phyloP scores from a whole-genome alignment of 2,113 vertebrate species.

The Hiodon alosoides region DNA sequence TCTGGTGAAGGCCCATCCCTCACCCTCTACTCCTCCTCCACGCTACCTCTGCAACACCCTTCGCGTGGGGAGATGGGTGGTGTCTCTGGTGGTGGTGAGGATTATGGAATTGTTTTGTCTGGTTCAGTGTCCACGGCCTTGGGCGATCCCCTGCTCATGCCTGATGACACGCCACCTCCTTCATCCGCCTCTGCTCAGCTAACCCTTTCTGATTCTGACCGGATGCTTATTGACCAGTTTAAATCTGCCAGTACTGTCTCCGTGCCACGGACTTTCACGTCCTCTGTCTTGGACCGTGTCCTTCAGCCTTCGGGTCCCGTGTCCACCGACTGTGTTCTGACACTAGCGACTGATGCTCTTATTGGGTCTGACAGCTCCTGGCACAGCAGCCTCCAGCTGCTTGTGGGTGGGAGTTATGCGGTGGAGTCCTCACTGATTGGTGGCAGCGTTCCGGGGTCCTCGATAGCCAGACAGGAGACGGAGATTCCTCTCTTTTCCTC shows the following conservation, averaged over 20 bases:
- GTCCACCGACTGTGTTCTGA: constrained; percentile 64
- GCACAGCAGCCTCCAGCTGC: background rate
- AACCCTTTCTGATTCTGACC: constrained; percentile 56
- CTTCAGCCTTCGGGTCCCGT: constrained; percentile 66
- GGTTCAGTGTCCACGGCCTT: constrained; percentile 55
- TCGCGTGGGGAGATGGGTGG: constrained; percentile 44
- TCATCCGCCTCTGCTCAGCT: constrained; percentile 49
- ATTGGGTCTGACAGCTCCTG: constrained; percentile 61
- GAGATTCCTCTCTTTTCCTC: background rate
- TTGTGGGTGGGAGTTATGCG: constrained; percentile 38
- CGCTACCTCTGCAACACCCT: constrained; percentile 59
- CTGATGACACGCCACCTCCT: constrained; percentile 61
- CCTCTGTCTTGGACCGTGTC: constrained; percentile 48
- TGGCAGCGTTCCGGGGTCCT: constrained; percentile 33
- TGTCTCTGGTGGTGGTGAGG: constrained; percentile 58
- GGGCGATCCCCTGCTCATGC: constrained; percentile 58
- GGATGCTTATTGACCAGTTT: constrained; percentile 51
- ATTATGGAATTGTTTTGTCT: constrained; percentile 65
- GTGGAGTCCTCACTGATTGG: constrained; percentile 43
- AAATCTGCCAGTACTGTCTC: constrained; percentile 55
- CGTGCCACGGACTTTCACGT: constrained; percentile 53
- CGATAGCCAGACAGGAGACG: constrained; percentile 29
- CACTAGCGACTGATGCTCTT: constrained; percentile 51
- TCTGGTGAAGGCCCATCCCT: constrained; percentile 65
- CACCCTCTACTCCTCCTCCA: constrained; percentile 63